Evolutionary conservation across 37 sponge, comb jelly and placozoan genomes (phyloP), one percentile per base, ranked within the genome.

Genomic region (Mnemiopsis leidyi): DNA sequence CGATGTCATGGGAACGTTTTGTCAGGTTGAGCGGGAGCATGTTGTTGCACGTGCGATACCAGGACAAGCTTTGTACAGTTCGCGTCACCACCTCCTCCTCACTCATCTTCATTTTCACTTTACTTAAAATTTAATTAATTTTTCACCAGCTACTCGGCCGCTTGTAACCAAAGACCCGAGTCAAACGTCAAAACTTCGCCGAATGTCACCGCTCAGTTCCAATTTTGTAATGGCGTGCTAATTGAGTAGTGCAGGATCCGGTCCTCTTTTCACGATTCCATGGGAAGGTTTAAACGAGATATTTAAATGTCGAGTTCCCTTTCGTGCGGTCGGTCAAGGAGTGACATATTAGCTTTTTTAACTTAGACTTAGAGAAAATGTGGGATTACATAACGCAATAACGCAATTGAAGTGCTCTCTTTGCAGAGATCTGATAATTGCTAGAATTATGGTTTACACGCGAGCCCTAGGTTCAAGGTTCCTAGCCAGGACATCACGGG

Each of bases 91-190:
- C 73, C 73, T 69, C 3, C 82, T 79, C 24, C 82, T 79, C 82
- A 32, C 82, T 29, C 23, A 82, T 30, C 23, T 85, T 26, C 90
- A 85, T 85, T 85, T 85, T 38, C 90, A 85, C 90, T n/a, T 39
- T 26, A 77, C 90, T 40, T 85, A 85, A 85, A 85, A 85, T 85
- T 40, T 40, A 85, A 85, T 85, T 85, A 85, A 29, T 85, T 85
- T 85, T 85, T 85, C 90, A 85, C 90, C 90, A 85, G 79, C 79
- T 77, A 77, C 79, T 77, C 79, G 35, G 61, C 79, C 34, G 34
- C 79, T 77, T 69, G 73, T 21, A 69, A 69, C 73, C 73, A 69
- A 69, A 69, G 73, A 69, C 73, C n/a, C 2, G 29, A 69, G 73
- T 69, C 73, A 69, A 69, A 69, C 73, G 73, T 69, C 73, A 69